Percentiles rank a stretch among this genome's conserved stretches.
phyloP scores from a whole-genome alignment of 2,797 vertebrate species.

The Malacoctenus gilli region DNA sequence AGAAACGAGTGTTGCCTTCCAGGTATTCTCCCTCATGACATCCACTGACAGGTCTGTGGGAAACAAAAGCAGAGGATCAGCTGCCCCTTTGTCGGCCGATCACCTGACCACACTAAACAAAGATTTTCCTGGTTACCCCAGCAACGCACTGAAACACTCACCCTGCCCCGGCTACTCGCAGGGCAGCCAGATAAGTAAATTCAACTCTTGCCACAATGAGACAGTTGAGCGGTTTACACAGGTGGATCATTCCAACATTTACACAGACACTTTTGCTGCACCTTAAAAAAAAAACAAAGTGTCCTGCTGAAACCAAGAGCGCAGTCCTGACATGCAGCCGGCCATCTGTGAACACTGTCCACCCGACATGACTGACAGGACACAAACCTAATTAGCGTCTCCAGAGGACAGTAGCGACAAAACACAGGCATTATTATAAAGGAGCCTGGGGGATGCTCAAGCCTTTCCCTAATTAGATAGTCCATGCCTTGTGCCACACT shows the following conservation, averaged over 20 bases:
- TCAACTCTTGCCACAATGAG: constrained; percentile 31
- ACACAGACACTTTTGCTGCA: constrained; percentile 16
- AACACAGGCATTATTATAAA: constrained; percentile 51
- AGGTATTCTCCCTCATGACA: constrained; percentile 1
- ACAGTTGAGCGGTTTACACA: constrained; percentile 38
- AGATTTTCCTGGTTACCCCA: constrained; percentile 58
- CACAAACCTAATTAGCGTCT: constrained; percentile 56
- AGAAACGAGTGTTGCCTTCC: background rate
- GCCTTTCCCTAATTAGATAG: constrained; percentile 69
- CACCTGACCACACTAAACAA: constrained; percentile 63
- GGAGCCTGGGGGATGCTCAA: constrained; percentile 60
- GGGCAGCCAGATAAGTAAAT: constrained; percentile 50
- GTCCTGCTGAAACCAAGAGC: constrained; percentile 1
- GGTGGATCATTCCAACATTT: constrained; percentile 18
- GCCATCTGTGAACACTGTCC: constrained; percentile 3
- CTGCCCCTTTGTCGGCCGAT: constrained; percentile 50
- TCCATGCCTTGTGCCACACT: constrained; percentile 59
- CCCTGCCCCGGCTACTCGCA: constrained; percentile 36
- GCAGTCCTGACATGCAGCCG: background rate
- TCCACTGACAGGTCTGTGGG: constrained; percentile 31
- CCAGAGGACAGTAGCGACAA: constrained; percentile 39
- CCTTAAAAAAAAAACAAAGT: too few relatives aligned
- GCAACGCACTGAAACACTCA: constrained; percentile 68
- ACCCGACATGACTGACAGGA: constrained; percentile 41
- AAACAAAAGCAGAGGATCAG: constrained; percentile 61